Evolutionary conservation across 1,140 invertebrate genomes (phyloP).

Genomic region (Penaeus vannamei): DNA sequence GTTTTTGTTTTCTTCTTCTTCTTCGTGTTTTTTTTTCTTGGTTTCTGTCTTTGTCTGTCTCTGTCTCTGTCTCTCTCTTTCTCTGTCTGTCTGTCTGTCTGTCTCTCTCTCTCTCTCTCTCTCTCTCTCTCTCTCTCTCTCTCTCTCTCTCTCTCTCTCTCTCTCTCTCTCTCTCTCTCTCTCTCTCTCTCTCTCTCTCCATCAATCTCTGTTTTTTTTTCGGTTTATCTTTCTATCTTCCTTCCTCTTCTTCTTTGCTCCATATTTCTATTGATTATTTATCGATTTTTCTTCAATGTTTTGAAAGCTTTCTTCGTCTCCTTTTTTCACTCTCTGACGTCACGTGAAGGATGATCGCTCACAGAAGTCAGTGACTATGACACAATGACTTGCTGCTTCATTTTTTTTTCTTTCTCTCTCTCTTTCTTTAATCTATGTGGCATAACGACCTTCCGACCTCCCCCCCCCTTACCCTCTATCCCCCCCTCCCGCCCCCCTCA

Average conservation of each 20-base stretch:
- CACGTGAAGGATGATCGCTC: no score
- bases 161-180: not conserved
- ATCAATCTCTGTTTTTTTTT: not conserved
- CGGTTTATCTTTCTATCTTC: not conserved
- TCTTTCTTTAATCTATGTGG: no score
- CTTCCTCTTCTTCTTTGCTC: not conserved
- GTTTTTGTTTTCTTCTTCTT: no score
- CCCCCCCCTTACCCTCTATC: not conserved
- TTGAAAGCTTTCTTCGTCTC: no score
- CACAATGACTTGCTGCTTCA: no score
- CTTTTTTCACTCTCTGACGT: no score
- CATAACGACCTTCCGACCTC: not conserved
- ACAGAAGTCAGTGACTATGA: no score
- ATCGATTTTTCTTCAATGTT: no score
- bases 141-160: not conserved
- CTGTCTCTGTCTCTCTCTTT: constrained; percentile 6
- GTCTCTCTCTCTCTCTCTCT: not conserved
- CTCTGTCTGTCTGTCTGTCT: not conserved
- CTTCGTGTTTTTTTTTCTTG: not conserved
- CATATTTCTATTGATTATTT: not conserved
- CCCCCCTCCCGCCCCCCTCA: not conserved
- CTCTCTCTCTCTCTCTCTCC: not conserved
- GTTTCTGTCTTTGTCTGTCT: not conserved
- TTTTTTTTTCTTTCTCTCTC: no score
- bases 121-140: not conserved